Evolutionary conservation across 2,888 invertebrate species (phyloP), one percentile per base, ranked within the genome.

Genomic region (Exocentrus adspersus): DNA sequence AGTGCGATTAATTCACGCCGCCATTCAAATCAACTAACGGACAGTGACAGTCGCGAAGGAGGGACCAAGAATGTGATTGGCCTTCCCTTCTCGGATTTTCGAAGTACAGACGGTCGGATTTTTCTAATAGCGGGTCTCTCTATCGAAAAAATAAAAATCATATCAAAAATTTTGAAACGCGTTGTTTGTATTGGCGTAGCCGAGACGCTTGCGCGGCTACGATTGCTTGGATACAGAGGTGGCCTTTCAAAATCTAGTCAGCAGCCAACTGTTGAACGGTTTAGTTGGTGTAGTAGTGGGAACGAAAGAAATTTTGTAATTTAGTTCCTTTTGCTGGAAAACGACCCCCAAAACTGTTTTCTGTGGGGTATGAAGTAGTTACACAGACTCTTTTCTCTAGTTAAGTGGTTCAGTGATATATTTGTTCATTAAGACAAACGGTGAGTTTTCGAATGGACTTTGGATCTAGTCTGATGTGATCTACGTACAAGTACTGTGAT

Each of bases 161-260:
- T 59, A 50, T 58, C 59, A 59, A 59, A n/a, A 59, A 59, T 59
- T 59, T 59, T 41, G 41, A 24, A 28, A 37, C 45, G 32, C 24
- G 16, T 32, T 46, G 48, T 20, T 57, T 41, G 50, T 12, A 59
- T 59, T 59, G 59, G 59, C 9, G 50, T 41, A 10, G 10, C 16
- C 9, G 32, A 10, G 32, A 59, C 69, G 69, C 69, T 58, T 46
- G 60, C 64, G 57, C 24, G 64, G 46, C 21, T 30, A 30, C 43
- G 42, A 32, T 60, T 64, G 63, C 61, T 65, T 61, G 65, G 64
- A 67, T 63, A 64, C 60, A 62, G 53, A 14, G 56, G 42, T 43
- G 67, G 62, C 65, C 65, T 67, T 69, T 69, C 67, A 67, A 69
- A 69, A 67, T 57, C 61, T 37, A 60, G 51, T 60, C 60, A 42